phyloP scores from a whole-genome alignment of 2,113 vertebrate genomes.

The Poeciliopsis prolifica region DNA sequence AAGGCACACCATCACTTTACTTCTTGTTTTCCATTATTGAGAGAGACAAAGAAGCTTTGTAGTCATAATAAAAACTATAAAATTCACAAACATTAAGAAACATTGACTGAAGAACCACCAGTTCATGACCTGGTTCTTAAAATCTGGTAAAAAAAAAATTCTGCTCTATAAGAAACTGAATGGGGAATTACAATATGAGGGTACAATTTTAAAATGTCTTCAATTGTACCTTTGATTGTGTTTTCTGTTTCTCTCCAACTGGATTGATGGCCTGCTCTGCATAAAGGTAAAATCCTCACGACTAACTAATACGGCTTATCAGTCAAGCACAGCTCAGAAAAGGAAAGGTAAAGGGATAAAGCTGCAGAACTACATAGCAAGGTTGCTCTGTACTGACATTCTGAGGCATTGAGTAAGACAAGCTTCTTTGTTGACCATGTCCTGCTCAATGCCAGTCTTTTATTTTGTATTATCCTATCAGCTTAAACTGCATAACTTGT shows the following conservation, averaged over 20 bases:
- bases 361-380: constrained; percentile 67
- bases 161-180: no score
- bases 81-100: no score
- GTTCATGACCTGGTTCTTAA: no score
- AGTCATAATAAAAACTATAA: no score
- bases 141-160: no score
- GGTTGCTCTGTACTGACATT: constrained; percentile 69
- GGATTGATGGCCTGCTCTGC: constrained; percentile 71
- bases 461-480: constrained; percentile 51
- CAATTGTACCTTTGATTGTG: constrained; percentile 64
- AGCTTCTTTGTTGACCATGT: constrained; percentile 50
- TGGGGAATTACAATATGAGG: no score
- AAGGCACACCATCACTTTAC: not conserved
- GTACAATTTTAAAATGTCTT: not conserved
- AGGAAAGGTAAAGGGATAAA: constrained; percentile 37
- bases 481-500: constrained; percentile 50
- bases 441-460: constrained; percentile 45
- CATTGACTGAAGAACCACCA: no score
- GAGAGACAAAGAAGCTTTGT: not conserved
- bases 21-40: not conserved
- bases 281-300: constrained; percentile 65
- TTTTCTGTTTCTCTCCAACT: constrained; percentile 43
- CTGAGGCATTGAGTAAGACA: constrained; percentile 55
- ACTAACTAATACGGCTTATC: constrained; percentile 73
- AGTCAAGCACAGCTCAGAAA: constrained; percentile 62